A percentile compares a stretch with the other conserved stretches of the same genome.
Evolutionary conservation across 1,140 invertebrate species (phyloP).

Genomic region (Drosophila rhopaloa): DNA sequence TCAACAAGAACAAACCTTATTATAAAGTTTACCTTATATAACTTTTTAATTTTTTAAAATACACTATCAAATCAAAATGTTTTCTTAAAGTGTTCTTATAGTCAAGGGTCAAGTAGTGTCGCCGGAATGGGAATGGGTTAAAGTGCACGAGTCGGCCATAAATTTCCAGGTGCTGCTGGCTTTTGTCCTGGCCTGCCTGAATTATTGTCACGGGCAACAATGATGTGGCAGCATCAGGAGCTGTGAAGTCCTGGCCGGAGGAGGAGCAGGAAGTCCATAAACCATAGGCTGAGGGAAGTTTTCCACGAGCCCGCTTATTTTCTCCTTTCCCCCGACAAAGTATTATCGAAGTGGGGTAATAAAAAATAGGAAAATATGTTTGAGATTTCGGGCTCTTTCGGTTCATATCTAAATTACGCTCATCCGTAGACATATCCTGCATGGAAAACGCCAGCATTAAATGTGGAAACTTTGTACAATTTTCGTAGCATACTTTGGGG

Average conservation of each 20-base stretch:
- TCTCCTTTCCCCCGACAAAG: constrained; percentile 22
- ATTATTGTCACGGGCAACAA: constrained; percentile 54
- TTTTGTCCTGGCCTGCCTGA: constrained; percentile 40
- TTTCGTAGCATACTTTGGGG: constrained; percentile 55
- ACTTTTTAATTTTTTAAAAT: no score
- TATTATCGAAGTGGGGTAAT: constrained; percentile 47
- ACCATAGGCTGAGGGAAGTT: constrained; percentile 38
- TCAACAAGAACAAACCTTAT: no score
- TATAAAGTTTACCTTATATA: no score
- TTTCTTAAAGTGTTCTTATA: constrained; percentile 16
- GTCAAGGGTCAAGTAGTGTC: constrained; percentile 36
- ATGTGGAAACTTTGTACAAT: constrained; percentile 43
- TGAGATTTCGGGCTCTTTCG: constrained; percentile 43
- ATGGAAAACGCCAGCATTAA: constrained; percentile 28
- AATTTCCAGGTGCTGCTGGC: constrained; percentile 46
- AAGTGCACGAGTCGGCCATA: constrained; percentile 31
- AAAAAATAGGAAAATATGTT: constrained; percentile 66
- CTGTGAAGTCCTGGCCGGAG: background rate
- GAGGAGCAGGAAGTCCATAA: constrained; percentile 26
- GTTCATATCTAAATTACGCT: constrained; percentile 65
- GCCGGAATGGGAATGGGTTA: constrained; percentile 8
- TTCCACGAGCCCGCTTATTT: background rate
- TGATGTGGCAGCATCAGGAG: constrained; percentile 46
- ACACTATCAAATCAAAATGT: background rate
- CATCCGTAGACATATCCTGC: constrained; percentile 55